Evolutionary conservation across 2,113 vertebrate genomes (phyloP), one percentile per base, ranked within the genome.

Genomic region (Arothron firmamentum): DNA sequence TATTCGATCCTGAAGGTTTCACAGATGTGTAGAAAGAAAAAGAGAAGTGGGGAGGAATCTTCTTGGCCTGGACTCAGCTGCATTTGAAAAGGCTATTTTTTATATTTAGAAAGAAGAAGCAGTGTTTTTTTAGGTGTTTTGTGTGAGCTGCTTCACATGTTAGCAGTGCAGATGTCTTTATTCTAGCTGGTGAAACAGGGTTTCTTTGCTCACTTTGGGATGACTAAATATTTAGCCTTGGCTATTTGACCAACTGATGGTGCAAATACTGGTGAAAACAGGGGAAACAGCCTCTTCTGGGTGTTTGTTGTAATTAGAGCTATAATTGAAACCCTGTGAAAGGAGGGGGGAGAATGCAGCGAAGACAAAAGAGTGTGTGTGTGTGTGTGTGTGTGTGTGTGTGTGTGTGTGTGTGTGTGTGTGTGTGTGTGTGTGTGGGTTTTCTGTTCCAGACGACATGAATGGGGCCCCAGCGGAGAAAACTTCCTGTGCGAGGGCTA

Each of bases 401-500:
- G 59, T 67, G 31, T 81, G 61, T 66, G 77, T 61, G 75, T 63
- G 20, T 70, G 54, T 80, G 57, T 80, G 65, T 78, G 63, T 75
- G 52, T 61, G 56, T 76, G 56, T 68, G 70, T 69, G 74, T 79
- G 70, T 75, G 72, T 74, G 62, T 79, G 63, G 67, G 48, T 79
- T 87, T 47, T n/a, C 45, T 89, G 89, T 88, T 85, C 88, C 76
- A 85, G 81, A 67, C 83, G 71, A 78, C 85, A 84, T 87, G 84
- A 90, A 87, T 87, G 87, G 88, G 85, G 84, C 85, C 79, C 85
- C 66, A 61, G 64, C 61, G 62, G 76, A 78, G 69, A 45, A 74
- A 59, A 86, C 78, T 90, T 92, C 91, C 89, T 90, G 88, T 86
- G 85, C 78, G 80, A 70, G 81, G 72, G 74, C 83, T 88, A 82